Conservation (phyloP, 2,888 invertebrate species). For the Lasius fuliginosus region DNA sequence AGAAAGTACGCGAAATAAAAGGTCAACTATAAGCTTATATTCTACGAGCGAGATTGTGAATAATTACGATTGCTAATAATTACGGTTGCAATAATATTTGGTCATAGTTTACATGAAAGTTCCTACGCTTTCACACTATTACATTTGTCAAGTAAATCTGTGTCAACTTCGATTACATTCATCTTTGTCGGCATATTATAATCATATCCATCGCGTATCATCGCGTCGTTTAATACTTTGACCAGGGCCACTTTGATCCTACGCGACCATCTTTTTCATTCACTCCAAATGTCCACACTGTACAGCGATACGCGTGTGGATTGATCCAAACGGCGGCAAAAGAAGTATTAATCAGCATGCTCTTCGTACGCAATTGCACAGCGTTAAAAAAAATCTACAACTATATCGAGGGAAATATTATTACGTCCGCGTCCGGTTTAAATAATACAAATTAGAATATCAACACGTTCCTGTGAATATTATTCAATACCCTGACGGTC, state of each 20-base stretch:
- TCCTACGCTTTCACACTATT: conserved; percentile 21
- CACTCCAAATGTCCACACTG: neutral
- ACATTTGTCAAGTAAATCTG: conserved; percentile 31
- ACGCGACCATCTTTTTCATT: conserved; percentile 17
- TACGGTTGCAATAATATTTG: conserved; percentile 41
- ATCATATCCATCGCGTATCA: neutral
- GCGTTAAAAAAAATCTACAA: neutral
- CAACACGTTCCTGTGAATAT: too few relatives aligned
- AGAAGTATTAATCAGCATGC: neutral
- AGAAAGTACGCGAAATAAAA: conserved; percentile 31
- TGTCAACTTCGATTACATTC: neutral
- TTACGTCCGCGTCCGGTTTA: neutral
- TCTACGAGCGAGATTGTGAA: conserved; percentile 16
- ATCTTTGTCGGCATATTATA: neutral
- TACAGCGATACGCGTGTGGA: neutral
- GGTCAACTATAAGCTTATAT: conserved; percentile 20
- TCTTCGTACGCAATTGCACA: neutral
- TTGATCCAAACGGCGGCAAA: neutral
- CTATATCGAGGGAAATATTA: neutral
- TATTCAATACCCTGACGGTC: neutral
- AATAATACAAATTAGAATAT: neutral
- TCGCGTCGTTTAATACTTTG: neutral
- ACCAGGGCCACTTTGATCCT: neutral
- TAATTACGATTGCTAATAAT: conserved; percentile 27
- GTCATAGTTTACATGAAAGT: conserved; percentile 44